Evolutionary conservation across 2,113 vertebrate genomes (phyloP), one percentile per base, ranked within the genome.

Genomic region (Perccottus glenii): DNA sequence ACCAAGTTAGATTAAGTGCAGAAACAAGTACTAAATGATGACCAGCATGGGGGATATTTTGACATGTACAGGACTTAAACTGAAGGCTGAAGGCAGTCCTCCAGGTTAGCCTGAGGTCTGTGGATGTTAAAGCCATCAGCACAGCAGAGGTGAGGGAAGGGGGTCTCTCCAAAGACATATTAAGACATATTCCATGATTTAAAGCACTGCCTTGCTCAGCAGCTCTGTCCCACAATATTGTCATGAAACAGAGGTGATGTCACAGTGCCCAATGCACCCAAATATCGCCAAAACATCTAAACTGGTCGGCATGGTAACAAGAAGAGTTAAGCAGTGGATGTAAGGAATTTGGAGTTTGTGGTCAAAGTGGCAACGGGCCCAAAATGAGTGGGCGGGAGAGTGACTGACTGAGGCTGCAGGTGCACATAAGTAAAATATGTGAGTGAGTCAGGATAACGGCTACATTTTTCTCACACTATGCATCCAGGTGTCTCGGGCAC

Each of bases 111-210:
- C 67, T 61, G 70, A 80, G 67, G 80, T 77, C 72, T 82, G 78
- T 33, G 81, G 68, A 83, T 91, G 91, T 83, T 88, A 86, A 89
- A 91, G 79, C 77, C 75, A 91, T 92, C 86, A 89, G 67, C 60
- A 73, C 56, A 53, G 70, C 70, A 70, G 71, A 81, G 80, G 76
- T 87, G 73, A 76, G 69, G 66, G 42, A 68, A 73, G 52, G 71
- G 53, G 60, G 60, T 71, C 63, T 86, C 88, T 87, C 85, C 73
- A 58, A 86, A 85, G 82, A 88, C 80, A 72, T 78, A 89, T 89
- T 88, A 86, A 86, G 80, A 77, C 75, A 77, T 82, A 85, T 83
- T 81, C 77, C 62, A 82, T 80, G 80, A 91, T 84, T 84, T 86
- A 84, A 75, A 81, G 69, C 65, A 64, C 72, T 81, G 86, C 60